phyloP scores from a whole-genome alignment of 2,113 vertebrate genomes.

The human (Homo sapiens) region GRCh38 chr13:84883501-84884000 shows the following conservation, averaged over 20 bases:
- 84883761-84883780: background rate
- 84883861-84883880: background rate
- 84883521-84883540: background rate
- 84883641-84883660: background rate
- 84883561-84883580: background rate
- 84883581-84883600: background rate
- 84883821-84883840: background rate
- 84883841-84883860: background rate
- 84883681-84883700: background rate
- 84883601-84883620: background rate
- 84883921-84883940: background rate
- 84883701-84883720: background rate
- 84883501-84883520: background rate
- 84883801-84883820: background rate
- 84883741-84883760: background rate
- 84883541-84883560: background rate
- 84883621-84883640: background rate
- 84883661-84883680: background rate
- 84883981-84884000: background rate
- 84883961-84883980: background rate
- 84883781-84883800: background rate
- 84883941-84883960: background rate
- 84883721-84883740: background rate
- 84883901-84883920: background rate
- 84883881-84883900: fast-evolving